These are phyloP conservation scores for Malacoctenus gilli DNA, from an alignment of 2,797 vertebrate species.

Conservation along the genomic window DNA sequence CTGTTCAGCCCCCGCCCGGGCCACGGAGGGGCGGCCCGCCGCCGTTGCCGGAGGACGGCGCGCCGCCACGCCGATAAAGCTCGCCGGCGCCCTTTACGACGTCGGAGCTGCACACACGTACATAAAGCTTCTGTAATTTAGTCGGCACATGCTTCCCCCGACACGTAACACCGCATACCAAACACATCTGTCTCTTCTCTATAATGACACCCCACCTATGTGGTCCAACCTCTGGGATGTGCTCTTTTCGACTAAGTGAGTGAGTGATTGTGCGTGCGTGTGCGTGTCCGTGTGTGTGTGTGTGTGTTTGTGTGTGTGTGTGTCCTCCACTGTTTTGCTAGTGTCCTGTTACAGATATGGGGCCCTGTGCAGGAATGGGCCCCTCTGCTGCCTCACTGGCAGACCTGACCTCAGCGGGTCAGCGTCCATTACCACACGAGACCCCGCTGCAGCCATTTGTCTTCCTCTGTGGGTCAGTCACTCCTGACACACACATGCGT, in stretches of 20 bases:
- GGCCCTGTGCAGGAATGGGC: conserved; percentile 69
- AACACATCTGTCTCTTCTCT: conserved; percentile 66
- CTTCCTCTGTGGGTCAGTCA: conserved; percentile 71
- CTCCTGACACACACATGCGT: conserved; percentile 14
- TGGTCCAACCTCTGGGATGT: conserved; percentile 69
- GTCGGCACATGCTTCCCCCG: conserved; percentile 19
- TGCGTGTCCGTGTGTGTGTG: conserved; percentile 36
- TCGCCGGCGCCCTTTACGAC: too few relatives aligned
- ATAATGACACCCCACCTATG: conserved; percentile 62
- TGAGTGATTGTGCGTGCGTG: conserved; percentile 52
- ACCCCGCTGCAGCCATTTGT: conserved; percentile 78
- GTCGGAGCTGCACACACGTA: not conserved
- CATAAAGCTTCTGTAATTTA: conserved; percentile 5
- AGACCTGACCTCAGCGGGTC: conserved; percentile 75
- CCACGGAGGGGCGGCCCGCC: conserved; percentile 14
- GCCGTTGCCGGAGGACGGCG: conserved; percentile 18
- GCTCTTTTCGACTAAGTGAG: conserved; percentile 55
- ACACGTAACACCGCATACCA: conserved; percentile 44
- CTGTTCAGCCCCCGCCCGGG: conserved; percentile 14
- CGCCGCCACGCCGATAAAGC: conserved; percentile 11
- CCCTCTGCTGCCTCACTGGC: conserved; percentile 66
- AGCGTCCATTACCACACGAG: conserved; percentile 79
- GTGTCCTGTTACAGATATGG: conserved; percentile 73
- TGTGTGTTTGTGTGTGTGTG: conserved; percentile 36
- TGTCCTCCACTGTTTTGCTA: conserved; percentile 71